Conservation (phyloP, 2,888 invertebrate genomes). For the Eupithecia pulchellata region DNA sequence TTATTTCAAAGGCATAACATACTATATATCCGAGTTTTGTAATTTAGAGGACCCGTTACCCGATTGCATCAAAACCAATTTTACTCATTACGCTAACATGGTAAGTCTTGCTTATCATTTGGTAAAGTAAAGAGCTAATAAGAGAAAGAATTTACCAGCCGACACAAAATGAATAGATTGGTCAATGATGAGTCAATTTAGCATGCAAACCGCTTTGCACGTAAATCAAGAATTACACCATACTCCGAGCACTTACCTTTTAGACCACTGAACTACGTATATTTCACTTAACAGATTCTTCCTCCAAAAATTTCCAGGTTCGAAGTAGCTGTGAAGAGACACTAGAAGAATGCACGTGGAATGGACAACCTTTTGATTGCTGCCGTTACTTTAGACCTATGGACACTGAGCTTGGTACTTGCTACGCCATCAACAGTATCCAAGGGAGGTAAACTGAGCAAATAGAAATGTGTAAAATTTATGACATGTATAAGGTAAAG, state of each 20-base stretch:
- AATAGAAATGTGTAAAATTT: background rate
- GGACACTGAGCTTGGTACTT: constrained; percentile 88
- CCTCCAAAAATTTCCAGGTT: constrained; percentile 61
- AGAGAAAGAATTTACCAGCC: background rate
- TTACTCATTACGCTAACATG: constrained; percentile 85
- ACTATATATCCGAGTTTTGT: constrained; percentile 89
- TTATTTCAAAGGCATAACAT: constrained; percentile 89
- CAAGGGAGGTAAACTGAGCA: constrained; percentile 80
- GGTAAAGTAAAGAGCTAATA: background rate
- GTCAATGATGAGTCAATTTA: background rate
- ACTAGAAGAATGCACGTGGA: constrained; percentile 87
- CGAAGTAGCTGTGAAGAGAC: constrained; percentile 85
- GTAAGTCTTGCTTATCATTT: constrained; percentile 62
- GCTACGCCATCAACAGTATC: constrained; percentile 88
- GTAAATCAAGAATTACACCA: background rate
- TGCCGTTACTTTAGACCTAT: constrained; percentile 87
- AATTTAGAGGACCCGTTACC: constrained; percentile 80
- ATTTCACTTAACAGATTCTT: background rate
- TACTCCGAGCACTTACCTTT: background rate
- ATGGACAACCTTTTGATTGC: constrained; percentile 85
- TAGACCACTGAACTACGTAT: background rate
- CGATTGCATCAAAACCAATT: constrained; percentile 86
- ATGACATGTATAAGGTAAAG: background rate
- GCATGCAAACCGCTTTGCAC: background rate
- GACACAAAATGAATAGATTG: background rate